phyloP scores from a whole-genome alignment of 2,113 vertebrate genomes.

The Clarias gariepinus region DNA sequence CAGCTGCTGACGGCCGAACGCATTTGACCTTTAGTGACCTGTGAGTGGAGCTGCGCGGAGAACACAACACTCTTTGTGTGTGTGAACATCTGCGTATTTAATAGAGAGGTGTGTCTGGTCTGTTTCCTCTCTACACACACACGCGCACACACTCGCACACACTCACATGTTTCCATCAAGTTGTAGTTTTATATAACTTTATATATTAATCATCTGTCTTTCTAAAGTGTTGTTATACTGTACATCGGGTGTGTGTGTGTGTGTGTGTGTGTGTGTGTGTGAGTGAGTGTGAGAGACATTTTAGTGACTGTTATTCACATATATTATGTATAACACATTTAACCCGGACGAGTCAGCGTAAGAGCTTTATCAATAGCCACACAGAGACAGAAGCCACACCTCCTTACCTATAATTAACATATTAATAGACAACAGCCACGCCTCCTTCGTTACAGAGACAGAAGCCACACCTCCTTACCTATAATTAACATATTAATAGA shows the following conservation, averaged over 20 bases:
- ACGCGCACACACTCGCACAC: not conserved
- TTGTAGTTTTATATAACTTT: not conserved
- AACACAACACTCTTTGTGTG: slow-evolving; percentile 6
- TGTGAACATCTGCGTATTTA: slow-evolving; percentile 8
- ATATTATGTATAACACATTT: not conserved
- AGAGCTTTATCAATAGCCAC: not conserved
- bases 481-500: not conserved
- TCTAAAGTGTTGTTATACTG: not conserved
- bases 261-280: no score
- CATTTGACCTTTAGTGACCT: not conserved
- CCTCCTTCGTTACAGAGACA: no score
- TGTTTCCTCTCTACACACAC: not conserved
- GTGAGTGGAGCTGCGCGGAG: not conserved
- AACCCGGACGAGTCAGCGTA: not conserved
- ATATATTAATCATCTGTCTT: not conserved
- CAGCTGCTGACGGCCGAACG: not conserved
- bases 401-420: not conserved
- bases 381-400: not conserved
- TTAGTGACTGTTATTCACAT: not conserved
- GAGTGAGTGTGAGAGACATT: no score
- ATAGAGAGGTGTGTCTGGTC: not conserved
- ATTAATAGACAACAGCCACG: no score
- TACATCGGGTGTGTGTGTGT: not conserved
- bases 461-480: not conserved
- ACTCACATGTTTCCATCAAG: not conserved